Conservation (phyloP, 64 coral and sea anemone species). For the Montipora sp. region DNA sequence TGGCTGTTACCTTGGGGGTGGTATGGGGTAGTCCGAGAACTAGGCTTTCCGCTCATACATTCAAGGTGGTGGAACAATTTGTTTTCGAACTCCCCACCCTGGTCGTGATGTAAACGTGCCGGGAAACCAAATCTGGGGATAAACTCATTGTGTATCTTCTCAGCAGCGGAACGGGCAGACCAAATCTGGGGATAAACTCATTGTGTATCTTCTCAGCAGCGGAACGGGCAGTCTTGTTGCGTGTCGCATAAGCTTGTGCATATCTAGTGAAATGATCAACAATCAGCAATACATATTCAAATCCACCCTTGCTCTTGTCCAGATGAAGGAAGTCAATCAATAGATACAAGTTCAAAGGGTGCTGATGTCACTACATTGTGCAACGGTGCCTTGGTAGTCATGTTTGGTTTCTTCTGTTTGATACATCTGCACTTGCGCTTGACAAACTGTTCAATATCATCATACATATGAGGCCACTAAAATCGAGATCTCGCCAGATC, state of each 20-base stretch:
- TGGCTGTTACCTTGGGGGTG: constrained; percentile 42
- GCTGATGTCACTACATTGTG: constrained; percentile 47
- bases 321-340: constrained; percentile 70
- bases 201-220: too few relatives aligned
- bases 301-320: constrained; percentile 64
- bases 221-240: constrained; percentile 31
- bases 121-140: background rate
- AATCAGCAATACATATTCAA: constrained; percentile 64
- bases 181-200: background rate
- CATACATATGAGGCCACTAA: constrained; percentile 60
- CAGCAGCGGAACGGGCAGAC: background rate
- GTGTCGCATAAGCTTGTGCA: constrained; percentile 59
- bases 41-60: too few relatives aligned
- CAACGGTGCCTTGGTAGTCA: constrained; percentile 31
- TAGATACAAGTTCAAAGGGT: constrained; percentile 68
- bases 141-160: too few relatives aligned
- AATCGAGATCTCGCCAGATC: constrained; percentile 49
- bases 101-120: constrained; percentile 2
- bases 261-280: constrained; percentile 58
- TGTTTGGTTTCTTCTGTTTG: constrained; percentile 31
- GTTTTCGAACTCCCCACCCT: background rate
- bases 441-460: constrained; percentile 17
- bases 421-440: constrained; percentile 48
- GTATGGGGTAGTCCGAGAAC: background rate
- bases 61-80: too few relatives aligned